Evolutionary conservation across 2,888 invertebrate genomes (phyloP).

Genomic region (Drosophila histrio): DNA sequence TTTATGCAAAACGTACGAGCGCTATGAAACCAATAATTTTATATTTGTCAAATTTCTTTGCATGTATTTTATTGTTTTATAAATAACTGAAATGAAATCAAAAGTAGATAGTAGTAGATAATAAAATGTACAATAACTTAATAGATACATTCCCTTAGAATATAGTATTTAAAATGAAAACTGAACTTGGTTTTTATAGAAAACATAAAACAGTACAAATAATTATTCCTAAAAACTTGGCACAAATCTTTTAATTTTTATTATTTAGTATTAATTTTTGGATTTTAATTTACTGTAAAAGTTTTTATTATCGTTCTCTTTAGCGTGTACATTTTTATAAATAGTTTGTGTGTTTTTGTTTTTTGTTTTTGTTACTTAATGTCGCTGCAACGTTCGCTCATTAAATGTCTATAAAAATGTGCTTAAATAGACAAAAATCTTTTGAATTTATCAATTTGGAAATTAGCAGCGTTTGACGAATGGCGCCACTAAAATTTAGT

Average conservation of each 20-base stretch:
- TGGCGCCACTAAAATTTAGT: slow-evolving; percentile 49
- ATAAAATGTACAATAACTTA: background rate
- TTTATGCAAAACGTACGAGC: slow-evolving; percentile 84
- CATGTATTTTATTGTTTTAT: slow-evolving; percentile 23
- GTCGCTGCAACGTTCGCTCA: slow-evolving; percentile 40
- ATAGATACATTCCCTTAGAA: background rate
- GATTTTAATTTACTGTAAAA: slow-evolving; percentile 64
- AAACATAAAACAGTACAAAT: background rate
- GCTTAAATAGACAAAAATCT: slow-evolving; percentile 79
- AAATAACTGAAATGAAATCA: background rate
- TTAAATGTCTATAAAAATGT: slow-evolving; percentile 78
- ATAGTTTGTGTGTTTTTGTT: slow-evolving; percentile 55
- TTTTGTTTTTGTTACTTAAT: slow-evolving; percentile 34
- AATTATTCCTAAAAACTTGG: slow-evolving; percentile 27
- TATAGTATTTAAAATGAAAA: background rate
- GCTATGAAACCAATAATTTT: slow-evolving; percentile 85
- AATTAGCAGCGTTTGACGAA: slow-evolving; percentile 35
- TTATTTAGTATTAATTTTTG: slow-evolving; percentile 28
- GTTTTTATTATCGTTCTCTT: slow-evolving; percentile 68
- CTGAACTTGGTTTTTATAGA: slow-evolving; percentile 6
- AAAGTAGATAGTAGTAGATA: too few species aligned
- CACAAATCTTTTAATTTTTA: slow-evolving; percentile 30
- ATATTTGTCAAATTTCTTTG: slow-evolving; percentile 58
- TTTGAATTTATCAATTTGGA: slow-evolving; percentile 61
- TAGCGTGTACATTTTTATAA: slow-evolving; percentile 78